Evolutionary conservation across 2,113 vertebrate species (phyloP).

Genomic region (Hipposideros armiger): DNA sequence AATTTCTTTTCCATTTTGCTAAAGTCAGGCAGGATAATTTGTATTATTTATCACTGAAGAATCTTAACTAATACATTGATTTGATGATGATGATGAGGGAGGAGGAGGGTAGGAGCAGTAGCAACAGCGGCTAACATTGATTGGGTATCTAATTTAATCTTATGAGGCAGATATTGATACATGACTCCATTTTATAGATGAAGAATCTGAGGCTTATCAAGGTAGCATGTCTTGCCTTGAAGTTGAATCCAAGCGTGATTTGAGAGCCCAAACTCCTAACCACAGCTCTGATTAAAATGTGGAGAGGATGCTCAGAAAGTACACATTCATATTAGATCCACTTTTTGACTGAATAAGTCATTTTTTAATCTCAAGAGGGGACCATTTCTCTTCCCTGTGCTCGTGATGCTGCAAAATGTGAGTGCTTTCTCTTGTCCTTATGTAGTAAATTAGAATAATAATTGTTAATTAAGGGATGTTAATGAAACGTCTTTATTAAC

Average conservation of each 20-base stretch:
- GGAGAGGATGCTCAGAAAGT: background rate
- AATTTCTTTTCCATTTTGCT: background rate
- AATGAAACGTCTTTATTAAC: slow-evolving; percentile 74
- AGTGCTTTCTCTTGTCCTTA: slow-evolving; percentile 25
- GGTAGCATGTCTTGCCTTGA: background rate
- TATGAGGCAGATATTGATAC: background rate
- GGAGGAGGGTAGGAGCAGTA: background rate
- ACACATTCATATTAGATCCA: background rate
- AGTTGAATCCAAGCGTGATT: slow-evolving; percentile 28
- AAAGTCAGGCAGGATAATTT: background rate
- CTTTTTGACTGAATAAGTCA: slow-evolving; percentile 11
- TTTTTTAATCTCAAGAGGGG: slow-evolving; percentile 49
- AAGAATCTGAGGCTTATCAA: background rate
- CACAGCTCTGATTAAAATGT: background rate
- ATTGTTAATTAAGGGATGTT: slow-evolving; percentile 68
- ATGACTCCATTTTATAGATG: background rate
- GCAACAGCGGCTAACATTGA: background rate
- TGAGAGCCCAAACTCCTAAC: background rate
- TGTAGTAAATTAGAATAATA: slow-evolving; percentile 74
- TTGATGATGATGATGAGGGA: background rate
- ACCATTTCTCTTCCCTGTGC: slow-evolving; percentile 15
- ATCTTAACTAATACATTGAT: background rate
- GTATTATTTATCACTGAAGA: background rate
- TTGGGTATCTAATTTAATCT: background rate
- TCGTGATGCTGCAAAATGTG: background rate